phyloP scores from a whole-genome alignment of 2,113 vertebrate genomes.

The Prochilodus magdalenae region DNA sequence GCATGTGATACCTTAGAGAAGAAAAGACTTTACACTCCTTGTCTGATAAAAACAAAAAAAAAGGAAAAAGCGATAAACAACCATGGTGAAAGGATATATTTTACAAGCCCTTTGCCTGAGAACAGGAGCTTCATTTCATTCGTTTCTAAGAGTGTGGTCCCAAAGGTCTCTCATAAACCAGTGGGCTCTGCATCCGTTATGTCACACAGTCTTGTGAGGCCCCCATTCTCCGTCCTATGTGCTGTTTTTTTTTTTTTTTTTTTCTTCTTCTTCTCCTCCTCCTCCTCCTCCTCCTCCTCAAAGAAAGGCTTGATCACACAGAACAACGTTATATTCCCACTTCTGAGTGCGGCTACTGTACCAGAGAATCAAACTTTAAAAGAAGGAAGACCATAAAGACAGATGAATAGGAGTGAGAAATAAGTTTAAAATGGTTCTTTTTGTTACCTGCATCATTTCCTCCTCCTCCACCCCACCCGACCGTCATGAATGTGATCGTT shows the following conservation, averaged over 20 bases:
- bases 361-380: not conserved
- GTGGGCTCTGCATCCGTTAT: slow-evolving; percentile 2
- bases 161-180: slow-evolving; percentile 6
- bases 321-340: not conserved
- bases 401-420: not conserved
- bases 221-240: not conserved
- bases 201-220: slow-evolving; percentile 34
- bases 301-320: slow-evolving; percentile 7
- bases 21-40: slow-evolving; percentile 85
- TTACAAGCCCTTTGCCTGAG: slow-evolving; percentile 38
- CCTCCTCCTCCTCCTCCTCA: too few species aligned
- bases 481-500: not conserved
- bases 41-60: too few species aligned
- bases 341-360: slow-evolving; percentile 1
- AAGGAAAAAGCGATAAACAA: slow-evolving; percentile 38
- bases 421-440: not conserved
- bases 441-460: slow-evolving; percentile 18
- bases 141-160: slow-evolving; percentile 22
- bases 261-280: too few species aligned
- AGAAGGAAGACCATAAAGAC: slow-evolving; percentile 7
- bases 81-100: slow-evolving; percentile 46
- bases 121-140: slow-evolving; percentile 10
- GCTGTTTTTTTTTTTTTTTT: too few species aligned
- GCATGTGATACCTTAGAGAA: too few species aligned
- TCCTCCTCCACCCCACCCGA: not conserved